These are phyloP conservation scores for Nerophis lumbriciformis DNA, from an alignment of 2,113 vertebrate genomes.

Conservation along the genomic window DNA sequence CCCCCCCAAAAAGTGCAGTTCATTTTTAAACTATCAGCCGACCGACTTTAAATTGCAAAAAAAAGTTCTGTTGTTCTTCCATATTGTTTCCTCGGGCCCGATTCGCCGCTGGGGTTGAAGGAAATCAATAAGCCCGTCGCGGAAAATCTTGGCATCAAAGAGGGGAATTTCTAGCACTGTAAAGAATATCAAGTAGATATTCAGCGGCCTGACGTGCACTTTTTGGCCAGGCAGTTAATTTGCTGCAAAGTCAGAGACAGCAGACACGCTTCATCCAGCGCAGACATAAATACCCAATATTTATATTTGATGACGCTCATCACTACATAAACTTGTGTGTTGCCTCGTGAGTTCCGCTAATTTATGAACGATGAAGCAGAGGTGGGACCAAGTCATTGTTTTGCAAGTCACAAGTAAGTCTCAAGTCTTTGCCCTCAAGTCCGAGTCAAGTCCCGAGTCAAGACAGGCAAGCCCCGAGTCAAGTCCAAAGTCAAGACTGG, in stretches of 20 bases:
- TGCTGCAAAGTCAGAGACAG: slow-evolving; percentile 18
- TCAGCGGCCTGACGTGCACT: slow-evolving; percentile 6
- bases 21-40: not conserved
- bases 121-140: slow-evolving; percentile 50
- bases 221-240: slow-evolving; percentile 27
- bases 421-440: too few relatives aligned
- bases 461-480: too few relatives aligned
- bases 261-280: slow-evolving; percentile 17
- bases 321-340: slow-evolving; percentile 9
- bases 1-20: too few relatives aligned
- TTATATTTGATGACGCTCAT: slow-evolving; percentile 7
- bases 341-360: not conserved
- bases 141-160: slow-evolving; percentile 49
- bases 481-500: too few relatives aligned
- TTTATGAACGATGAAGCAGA: not conserved
- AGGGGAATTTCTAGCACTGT: slow-evolving; percentile 27
- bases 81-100: slow-evolving; percentile 7
- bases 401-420: too few relatives aligned
- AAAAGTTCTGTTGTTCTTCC: slow-evolving; percentile 25
- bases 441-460: too few relatives aligned
- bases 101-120: slow-evolving; percentile 44
- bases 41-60: not conserved
- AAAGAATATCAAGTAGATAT: slow-evolving; percentile 42
- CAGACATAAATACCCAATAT: not conserved
- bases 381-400: too few relatives aligned